Evolutionary conservation across 2,113 vertebrate species (phyloP), one percentile per base, ranked within the genome.

Genomic region (Piliocolobus tephrosceles): DNA sequence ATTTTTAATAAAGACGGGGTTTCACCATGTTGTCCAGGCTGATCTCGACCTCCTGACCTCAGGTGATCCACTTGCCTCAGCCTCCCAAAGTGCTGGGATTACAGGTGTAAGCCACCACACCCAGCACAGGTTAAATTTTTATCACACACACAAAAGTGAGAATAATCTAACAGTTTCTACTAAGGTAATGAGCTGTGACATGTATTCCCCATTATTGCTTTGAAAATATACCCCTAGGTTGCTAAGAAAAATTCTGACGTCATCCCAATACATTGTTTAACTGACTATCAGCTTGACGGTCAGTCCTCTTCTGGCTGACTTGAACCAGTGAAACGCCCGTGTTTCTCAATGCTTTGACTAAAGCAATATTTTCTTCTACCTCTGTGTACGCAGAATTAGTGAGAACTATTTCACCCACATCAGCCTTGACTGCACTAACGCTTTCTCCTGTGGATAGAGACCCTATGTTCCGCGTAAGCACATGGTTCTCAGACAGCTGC

Each of bases 371-470:
- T 99, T 99, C 99, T 88, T 99, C 99, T 45, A 99, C 99, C 99
- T 99, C 99, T 10, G 99, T 99, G 98, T 99, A 99, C 6, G 99
- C 99, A 9, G 99, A 99, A 96, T 99, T 99, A 82, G 99, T 99
- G 11, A 99, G 98, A 93, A 99, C 99, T 76, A 99, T 99, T 98
- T 99, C 99, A 78, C 99, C 99, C 98, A 99, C 98, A 98, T 99
- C 99, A 16, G 99, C 99, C 96, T 99, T 99, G 68, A 99, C 99
- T 55, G 99, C 99, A 95, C 99, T 99, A 96, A 99, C 99, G 30
- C 99, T 99, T 55, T 99, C 99, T 2, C 99, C 99, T 2, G 99
- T 99, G 9, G 99, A 99, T 94, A 99, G 91, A 0, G 99, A 99
- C 96, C 99, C 99, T 97, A 99, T 99, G 98, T 99, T 99, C 75